Percentiles rank a stretch among this genome's conserved stretches.
Evolutionary conservation across 1,140 invertebrate genomes (phyloP).

Genomic region (Babylonia areolata): DNA sequence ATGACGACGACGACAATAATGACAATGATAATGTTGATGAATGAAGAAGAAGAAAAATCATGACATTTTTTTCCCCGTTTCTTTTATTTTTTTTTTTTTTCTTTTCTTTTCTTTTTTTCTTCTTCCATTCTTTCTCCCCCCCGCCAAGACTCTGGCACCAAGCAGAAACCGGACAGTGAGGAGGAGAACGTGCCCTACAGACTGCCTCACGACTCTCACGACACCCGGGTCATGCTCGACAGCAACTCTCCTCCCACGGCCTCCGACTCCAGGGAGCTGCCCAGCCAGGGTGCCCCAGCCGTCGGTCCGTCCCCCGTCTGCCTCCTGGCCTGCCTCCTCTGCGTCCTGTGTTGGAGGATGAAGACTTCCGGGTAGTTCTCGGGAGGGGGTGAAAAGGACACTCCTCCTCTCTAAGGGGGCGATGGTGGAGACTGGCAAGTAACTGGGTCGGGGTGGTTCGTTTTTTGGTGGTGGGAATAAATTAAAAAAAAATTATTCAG

Average conservation of each 20-base stretch:
- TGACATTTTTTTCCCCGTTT: no score
- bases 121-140: background rate
- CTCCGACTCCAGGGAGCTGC: background rate
- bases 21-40: no score
- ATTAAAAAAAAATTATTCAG: no score
- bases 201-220: slow-evolving; percentile 4
- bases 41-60: no score
- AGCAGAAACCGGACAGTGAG: background rate
- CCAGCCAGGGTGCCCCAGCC: background rate
- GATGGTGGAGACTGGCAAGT: no score
- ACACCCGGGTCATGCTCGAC: background rate
- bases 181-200: background rate
- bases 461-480: no score
- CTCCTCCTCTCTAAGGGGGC: no score
- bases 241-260: background rate
- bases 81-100: no score
- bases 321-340: background rate
- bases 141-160: background rate
- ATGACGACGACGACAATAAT: no score
- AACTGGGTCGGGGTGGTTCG: no score
- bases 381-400: no score
- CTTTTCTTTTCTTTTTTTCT: background rate
- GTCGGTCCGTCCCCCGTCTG: background rate
- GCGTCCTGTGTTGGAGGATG: background rate
- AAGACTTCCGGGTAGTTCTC: background rate